These are phyloP conservation scores for Teleogryllus occipitalis DNA, from an alignment of 1,140 invertebrate genomes.

Conservation along the genomic window DNA sequence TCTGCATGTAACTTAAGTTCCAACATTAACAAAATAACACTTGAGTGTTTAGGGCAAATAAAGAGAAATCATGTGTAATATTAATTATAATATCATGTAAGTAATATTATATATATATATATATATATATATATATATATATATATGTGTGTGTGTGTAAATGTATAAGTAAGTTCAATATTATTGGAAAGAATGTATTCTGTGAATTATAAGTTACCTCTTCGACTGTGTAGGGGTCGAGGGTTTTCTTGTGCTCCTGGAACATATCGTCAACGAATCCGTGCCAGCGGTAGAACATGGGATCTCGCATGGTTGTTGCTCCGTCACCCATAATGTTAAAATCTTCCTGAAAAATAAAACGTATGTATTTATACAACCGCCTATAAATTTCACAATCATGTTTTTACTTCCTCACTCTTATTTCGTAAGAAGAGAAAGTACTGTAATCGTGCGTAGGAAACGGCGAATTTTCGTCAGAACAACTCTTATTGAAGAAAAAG, in stretches of 20 bases:
- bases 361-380: too few species aligned
- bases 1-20: too few species aligned
- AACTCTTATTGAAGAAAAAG: too few species aligned
- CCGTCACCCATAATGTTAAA: slow-evolving; percentile 32
- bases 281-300: slow-evolving; percentile 79
- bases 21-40: too few species aligned
- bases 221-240: slow-evolving; percentile 50
- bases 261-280: slow-evolving; percentile 72
- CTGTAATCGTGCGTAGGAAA: too few species aligned
- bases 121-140: slow-evolving; percentile 10
- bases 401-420: too few species aligned
- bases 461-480: too few species aligned
- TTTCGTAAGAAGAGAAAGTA: too few species aligned
- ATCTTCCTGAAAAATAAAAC: slow-evolving; percentile 29
- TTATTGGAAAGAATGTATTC: neutral
- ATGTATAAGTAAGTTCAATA: neutral
- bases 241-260: slow-evolving; percentile 60
- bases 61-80: too few species aligned
- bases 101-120: slow-evolving; percentile 10
- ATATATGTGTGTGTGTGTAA: neutral
- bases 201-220: slow-evolving; percentile 36
- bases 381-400: too few species aligned
- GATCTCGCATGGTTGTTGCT: slow-evolving; percentile 50
- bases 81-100: too few species aligned
- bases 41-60: too few species aligned